These are phyloP conservation scores for Ciona savignyi DNA, from an alignment of 23 tunicate species.

Conservation along the genomic window DNA sequence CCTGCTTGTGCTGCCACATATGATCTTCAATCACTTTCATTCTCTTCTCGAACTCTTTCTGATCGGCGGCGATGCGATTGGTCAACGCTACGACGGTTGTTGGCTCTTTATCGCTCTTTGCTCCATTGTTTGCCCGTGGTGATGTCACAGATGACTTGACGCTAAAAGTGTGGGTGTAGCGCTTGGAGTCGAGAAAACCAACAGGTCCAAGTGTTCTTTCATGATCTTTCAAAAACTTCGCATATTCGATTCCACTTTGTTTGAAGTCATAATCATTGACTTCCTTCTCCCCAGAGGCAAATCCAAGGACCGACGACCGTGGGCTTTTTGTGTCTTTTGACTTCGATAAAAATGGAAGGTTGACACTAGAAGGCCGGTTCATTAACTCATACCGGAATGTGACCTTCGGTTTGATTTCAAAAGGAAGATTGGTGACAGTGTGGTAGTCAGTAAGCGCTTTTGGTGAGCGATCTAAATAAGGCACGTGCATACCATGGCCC, in stretches of 20 bases:
- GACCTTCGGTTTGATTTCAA: constrained; percentile 62
- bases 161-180: constrained; percentile 73
- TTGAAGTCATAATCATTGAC: constrained; percentile 22
- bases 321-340: constrained; percentile 34
- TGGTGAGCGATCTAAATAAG: constrained; percentile 86
- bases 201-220: constrained; percentile 76
- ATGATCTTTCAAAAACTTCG: constrained; percentile 73
- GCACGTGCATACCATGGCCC: constrained; percentile 91
- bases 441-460: constrained; percentile 68
- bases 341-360: constrained; percentile 31
- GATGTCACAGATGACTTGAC: constrained; percentile 30
- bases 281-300: constrained; percentile 14
- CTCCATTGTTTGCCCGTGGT: constrained; percentile 13
- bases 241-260: constrained; percentile 56
- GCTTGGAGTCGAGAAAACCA: constrained; percentile 70
- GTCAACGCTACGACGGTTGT: constrained; percentile 53
- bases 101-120: constrained; percentile 47
- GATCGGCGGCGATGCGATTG: constrained; percentile 66
- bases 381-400: constrained; percentile 55
- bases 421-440: constrained; percentile 79
- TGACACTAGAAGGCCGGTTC: constrained; percentile 74
- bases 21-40: constrained; percentile 96
- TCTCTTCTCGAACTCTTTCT: constrained; percentile 66
- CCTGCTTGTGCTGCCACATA: constrained; percentile 98
- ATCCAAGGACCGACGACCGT: constrained; percentile 39